Percentiles rank a stretch among this genome's conserved stretches.
phyloP scores from a whole-genome alignment of 2,888 invertebrate genomes.

The Oconnorella tubifera region DNA sequence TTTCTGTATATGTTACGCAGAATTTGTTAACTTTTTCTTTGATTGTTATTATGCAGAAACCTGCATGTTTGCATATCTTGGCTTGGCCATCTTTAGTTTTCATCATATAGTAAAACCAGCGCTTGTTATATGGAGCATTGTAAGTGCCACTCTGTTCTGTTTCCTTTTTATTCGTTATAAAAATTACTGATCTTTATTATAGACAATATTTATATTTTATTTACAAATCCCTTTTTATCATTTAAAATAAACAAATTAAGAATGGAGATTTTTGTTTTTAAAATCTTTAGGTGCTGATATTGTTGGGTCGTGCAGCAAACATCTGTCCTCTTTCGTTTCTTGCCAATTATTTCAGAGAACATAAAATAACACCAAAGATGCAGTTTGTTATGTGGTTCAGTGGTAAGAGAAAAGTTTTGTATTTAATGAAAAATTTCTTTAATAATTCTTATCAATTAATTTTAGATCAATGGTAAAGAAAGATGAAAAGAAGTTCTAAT shows the following conservation, averaged over 20 bases:
- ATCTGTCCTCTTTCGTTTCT: slow-evolving; percentile 91
- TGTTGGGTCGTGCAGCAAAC: slow-evolving; percentile 90
- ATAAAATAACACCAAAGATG: slow-evolving; percentile 96
- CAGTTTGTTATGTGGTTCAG: slow-evolving; percentile 99
- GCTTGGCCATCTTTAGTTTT: slow-evolving; percentile 89
- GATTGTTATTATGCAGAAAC: slow-evolving; percentile 70
- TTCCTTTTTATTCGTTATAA: too few relatives aligned
- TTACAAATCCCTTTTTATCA: background rate
- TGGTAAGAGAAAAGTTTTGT: slow-evolving; percentile 62
- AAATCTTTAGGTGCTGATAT: slow-evolving; percentile 33
- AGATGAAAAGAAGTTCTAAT: too few relatives aligned
- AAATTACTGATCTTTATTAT: too few relatives aligned
- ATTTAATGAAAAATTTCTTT: too few relatives aligned
- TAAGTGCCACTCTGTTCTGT: too few relatives aligned
- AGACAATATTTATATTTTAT: too few relatives aligned
- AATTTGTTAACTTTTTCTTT: too few relatives aligned
- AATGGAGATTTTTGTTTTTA: slow-evolving; percentile 2
- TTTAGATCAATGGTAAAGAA: too few relatives aligned
- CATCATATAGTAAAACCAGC: slow-evolving; percentile 83
- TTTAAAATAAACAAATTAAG: too few relatives aligned
- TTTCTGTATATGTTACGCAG: too few relatives aligned
- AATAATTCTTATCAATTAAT: too few relatives aligned
- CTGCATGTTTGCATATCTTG: slow-evolving; percentile 96
- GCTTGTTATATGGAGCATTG: slow-evolving; percentile 88
- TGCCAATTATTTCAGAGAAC: slow-evolving; percentile 92